These are phyloP conservation scores for Gambusia affinis DNA, from an alignment of 2,113 vertebrate genomes.

Conservation along the genomic window DNA sequence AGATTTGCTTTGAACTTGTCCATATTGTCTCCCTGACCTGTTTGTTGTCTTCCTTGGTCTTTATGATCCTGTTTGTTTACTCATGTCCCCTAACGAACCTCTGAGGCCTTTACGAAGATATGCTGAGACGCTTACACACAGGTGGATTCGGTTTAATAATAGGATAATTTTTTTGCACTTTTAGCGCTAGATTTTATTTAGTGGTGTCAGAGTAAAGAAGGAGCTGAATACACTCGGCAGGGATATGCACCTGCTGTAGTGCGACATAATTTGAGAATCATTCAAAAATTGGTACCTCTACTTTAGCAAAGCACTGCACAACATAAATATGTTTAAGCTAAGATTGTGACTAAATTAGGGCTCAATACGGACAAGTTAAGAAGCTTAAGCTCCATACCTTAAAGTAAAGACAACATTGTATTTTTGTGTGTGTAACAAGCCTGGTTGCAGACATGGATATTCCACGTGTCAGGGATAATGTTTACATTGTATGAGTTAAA, in stretches of 20 bases:
- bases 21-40: background rate
- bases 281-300: background rate
- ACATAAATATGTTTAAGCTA: background rate
- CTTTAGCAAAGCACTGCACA: background rate
- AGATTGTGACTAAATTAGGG: background rate
- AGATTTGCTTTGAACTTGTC: background rate
- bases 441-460: constrained; percentile 42
- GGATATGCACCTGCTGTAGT: background rate
- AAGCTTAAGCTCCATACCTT: background rate
- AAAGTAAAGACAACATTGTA: background rate
- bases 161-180: background rate
- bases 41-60: background rate
- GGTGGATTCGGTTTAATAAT: background rate
- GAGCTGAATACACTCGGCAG: background rate
- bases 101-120: background rate
- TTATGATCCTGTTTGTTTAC: background rate
- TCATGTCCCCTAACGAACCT: background rate
- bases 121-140: background rate
- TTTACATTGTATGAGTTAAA: constrained; percentile 64
- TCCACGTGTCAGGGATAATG: constrained; percentile 61
- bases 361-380: background rate
- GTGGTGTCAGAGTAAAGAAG: background rate
- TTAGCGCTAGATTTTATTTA: background rate
- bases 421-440: background rate
- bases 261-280: background rate